Base-by-base conservation (phyloP, 2,888 invertebrate species). In the Allygus modestus region DNA sequence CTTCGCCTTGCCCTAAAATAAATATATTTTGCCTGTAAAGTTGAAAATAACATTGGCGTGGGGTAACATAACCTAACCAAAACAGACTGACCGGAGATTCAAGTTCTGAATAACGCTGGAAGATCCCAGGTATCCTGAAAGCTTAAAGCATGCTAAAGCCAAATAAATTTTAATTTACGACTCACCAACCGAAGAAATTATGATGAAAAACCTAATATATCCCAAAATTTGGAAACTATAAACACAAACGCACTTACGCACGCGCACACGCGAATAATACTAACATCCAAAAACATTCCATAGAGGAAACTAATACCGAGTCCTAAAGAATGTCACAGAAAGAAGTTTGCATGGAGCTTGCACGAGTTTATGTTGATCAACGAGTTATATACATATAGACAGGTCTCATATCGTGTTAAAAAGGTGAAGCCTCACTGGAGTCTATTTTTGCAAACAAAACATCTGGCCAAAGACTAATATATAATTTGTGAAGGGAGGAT, bases 61-160 rank as follows among this genome's bases (percentile, higher is more conserved):
- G 79, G 79, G 41, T 37, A 79, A 79, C 79, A 79, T 79, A 79
- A 79, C 79, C 79, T 79, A 79, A 79, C 79, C 79, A 79, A 79
- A 79, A 79, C 79, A 79, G 79, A 79, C 33, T 17, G 37, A 58
- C 79, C 79, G 31, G 51, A 54, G 58, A 20, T 5, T 37, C 20
- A 7, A 17, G 23, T 37, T 33, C 20, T 58, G 33, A 17, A 28
- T 0, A 20, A 26, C 15, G 1, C 26, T 17, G 5, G 26, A 17
- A 31, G 51, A 33, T 20, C 31, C 17, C 79, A 31, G 33, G 58
- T 20, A 20, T 26, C 17, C 79, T 79, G 79, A n/a, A 79, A 79
- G 79, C 79, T 4, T 28, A 51, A 79, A 43, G 20, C 51, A 54
- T 20, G 46, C 41, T 26, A 58, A 79, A 54, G 58, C 58, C 1